phyloP scores from a whole-genome alignment of 1,140 invertebrate genomes.

The Temnothorax nylanderi region DNA sequence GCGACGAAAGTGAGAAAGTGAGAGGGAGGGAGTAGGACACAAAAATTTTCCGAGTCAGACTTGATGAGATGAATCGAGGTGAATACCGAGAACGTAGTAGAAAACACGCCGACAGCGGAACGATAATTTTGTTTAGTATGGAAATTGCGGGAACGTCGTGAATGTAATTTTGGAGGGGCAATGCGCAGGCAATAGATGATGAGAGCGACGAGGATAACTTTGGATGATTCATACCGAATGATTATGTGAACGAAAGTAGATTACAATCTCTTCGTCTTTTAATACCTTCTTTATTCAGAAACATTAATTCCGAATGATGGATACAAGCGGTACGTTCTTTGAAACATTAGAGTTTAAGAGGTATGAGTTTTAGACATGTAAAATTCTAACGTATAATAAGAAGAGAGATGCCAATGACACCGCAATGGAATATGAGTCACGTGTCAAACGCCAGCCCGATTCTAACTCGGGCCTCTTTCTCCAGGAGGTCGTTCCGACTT shows the following conservation, averaged over 20 bases:
- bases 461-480: constrained; percentile 21
- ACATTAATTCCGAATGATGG: neutral
- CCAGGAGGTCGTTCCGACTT: constrained; percentile 44
- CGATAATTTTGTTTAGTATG: constrained; percentile 53
- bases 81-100: constrained; percentile 2
- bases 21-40: neutral
- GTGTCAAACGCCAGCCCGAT: constrained; percentile 13
- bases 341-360: neutral
- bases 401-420: constrained; percentile 16
- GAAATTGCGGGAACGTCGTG: constrained; percentile 33
- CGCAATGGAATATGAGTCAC: constrained; percentile 31
- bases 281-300: neutral
- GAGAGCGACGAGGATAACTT: constrained; percentile 22
- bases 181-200: neutral
- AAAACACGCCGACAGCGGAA: constrained; percentile 14
- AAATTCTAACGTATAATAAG: neutral
- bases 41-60: neutral
- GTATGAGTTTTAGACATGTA: neutral
- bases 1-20: neutral
- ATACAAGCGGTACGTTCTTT: neutral
- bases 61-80: neutral
- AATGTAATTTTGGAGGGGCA: constrained; percentile 41
- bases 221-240: constrained; percentile 26
- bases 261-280: neutral
- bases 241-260: constrained; percentile 18